Conservation (phyloP, 2,113 vertebrate genomes). For the Vulpes vulpes region DNA sequence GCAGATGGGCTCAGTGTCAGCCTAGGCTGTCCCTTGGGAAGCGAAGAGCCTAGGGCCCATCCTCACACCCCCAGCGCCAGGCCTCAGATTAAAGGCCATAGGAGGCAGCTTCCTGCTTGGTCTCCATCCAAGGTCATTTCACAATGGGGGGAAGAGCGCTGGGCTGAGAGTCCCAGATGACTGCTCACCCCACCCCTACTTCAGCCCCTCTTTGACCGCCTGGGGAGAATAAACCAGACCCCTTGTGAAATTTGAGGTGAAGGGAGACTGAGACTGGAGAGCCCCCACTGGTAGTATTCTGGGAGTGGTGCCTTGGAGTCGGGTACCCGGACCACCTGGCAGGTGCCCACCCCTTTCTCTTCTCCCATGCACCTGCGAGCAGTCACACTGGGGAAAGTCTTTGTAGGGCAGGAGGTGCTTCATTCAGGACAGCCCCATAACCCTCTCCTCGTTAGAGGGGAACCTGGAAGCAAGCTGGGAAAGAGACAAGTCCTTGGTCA, state of each 20-base stretch:
- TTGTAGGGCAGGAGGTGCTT: neutral
- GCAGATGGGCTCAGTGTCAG: neutral
- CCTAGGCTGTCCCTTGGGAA: slow-evolving; percentile 77
- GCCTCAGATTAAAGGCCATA: slow-evolving; percentile 77
- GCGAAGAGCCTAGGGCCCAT: slow-evolving; percentile 63
- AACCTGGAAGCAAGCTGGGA: slow-evolving; percentile 6
- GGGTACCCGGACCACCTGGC: no score
- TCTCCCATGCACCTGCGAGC: neutral
- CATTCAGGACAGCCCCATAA: neutral
- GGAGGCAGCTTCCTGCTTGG: slow-evolving; percentile 89
- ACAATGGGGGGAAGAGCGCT: slow-evolving; percentile 88
- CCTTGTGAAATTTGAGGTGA: neutral
- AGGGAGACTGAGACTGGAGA: neutral
- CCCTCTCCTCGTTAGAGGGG: neutral
- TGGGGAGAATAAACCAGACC: neutral
- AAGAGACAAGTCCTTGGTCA: neutral
- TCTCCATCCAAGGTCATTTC: slow-evolving; percentile 86
- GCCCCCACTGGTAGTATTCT: neutral
- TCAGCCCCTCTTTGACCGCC: neutral
- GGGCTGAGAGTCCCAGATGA: slow-evolving; percentile 78
- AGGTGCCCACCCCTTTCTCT: neutral
- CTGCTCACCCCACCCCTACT: slow-evolving; percentile 76
- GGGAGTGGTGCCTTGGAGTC: neutral
- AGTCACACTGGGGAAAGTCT: neutral
- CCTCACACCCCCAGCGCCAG: slow-evolving; percentile 70